phyloP scores from a whole-genome alignment of 2,888 invertebrate genomes.

The Scaptomyza caliginosa region DNA sequence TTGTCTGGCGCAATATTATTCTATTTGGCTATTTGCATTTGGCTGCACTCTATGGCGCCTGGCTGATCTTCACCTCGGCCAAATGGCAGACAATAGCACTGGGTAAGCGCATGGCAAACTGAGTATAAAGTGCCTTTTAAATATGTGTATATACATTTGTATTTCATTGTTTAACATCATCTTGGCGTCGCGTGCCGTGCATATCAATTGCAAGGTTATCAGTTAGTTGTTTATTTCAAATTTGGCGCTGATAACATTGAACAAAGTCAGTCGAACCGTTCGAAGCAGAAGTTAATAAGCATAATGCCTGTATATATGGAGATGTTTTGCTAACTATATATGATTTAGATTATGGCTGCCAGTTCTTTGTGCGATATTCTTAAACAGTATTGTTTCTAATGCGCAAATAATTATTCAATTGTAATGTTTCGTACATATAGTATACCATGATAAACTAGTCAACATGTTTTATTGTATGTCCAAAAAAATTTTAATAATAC shows the following conservation, averaged over 20 bases:
- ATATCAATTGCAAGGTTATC: conserved; percentile 58
- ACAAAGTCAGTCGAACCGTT: conserved; percentile 19
- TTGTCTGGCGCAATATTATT: conserved; percentile 94
- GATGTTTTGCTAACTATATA: background rate
- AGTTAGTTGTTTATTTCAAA: conserved; percentile 32
- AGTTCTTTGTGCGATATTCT: background rate
- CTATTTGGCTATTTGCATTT: conserved; percentile 90
- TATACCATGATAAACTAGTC: background rate
- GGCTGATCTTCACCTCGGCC: conserved; percentile 89
- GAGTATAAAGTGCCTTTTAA: background rate
- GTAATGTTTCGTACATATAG: background rate
- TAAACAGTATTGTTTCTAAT: background rate
- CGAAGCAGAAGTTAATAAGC: conserved; percentile 15
- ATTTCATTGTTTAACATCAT: conserved; percentile 37
- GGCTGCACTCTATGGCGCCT: conserved; percentile 90
- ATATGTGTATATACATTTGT: background rate
- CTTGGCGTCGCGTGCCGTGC: conserved; percentile 49
- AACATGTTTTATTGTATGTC: background rate
- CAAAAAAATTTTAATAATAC: background rate
- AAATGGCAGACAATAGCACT: conserved; percentile 89
- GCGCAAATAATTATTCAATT: background rate
- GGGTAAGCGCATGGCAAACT: conserved; percentile 86
- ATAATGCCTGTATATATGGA: background rate
- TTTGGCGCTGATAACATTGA: conserved; percentile 66
- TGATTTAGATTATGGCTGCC: background rate